These are phyloP conservation scores for Tricholaema leucomelas DNA, from an alignment of 2,113 vertebrate species.

Conservation along the genomic window DNA sequence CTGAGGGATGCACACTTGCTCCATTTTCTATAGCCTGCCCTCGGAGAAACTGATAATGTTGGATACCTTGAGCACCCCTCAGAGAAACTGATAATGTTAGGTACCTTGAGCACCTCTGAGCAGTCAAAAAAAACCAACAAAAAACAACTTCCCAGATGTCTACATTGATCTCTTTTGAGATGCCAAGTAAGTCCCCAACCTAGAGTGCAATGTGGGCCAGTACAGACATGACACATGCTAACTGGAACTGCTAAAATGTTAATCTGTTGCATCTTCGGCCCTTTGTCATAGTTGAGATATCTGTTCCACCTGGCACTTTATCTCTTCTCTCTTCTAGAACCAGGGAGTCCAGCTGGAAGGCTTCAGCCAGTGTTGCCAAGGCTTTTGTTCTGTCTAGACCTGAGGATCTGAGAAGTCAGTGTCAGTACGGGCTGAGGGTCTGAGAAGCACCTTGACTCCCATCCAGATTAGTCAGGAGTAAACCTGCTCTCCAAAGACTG, in stretches of 20 bases:
- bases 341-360: neutral
- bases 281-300: neutral
- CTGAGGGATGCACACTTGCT: neutral
- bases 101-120: neutral
- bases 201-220: neutral
- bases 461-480: neutral
- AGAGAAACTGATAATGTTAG: neutral
- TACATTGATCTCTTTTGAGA: neutral
- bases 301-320: neutral
- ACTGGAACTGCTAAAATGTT: neutral
- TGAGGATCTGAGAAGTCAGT: neutral
- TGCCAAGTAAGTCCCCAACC: neutral
- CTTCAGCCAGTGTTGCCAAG: neutral
- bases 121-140: neutral
- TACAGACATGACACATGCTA: neutral
- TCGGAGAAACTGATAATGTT: neutral
- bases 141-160: neutral
- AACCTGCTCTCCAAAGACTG: neutral
- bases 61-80: neutral
- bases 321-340: neutral
- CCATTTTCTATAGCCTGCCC: neutral
- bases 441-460: neutral
- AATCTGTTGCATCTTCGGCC: neutral
- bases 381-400: neutral
- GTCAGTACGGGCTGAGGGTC: neutral